Conservation (phyloP, 2,888 invertebrate species). For the Volucella zonaria region DNA sequence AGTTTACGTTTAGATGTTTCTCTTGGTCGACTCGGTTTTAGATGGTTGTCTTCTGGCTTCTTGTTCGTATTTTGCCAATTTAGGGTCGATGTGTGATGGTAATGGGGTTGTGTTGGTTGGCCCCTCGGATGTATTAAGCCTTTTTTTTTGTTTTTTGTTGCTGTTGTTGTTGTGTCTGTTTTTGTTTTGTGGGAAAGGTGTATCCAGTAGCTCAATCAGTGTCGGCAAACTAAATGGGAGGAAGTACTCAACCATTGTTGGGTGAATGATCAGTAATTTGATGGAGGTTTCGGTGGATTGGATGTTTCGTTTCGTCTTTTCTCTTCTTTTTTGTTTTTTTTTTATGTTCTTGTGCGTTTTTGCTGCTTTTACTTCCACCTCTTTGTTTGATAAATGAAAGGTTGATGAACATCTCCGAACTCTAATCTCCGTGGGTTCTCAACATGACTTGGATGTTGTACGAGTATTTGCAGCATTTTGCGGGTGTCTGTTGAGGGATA, state of each 20-base stretch:
- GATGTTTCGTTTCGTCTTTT: neutral
- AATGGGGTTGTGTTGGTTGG: constrained; percentile 65
- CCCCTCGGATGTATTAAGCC: constrained; percentile 31
- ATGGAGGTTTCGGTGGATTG: constrained; percentile 54
- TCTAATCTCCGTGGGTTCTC: constrained; percentile 26
- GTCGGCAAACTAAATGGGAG: constrained; percentile 74
- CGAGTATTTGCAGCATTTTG: neutral
- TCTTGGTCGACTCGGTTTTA: constrained; percentile 37
- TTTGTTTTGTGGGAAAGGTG: constrained; percentile 64
- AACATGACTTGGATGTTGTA: constrained; percentile 14
- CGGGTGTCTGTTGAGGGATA: constrained; percentile 1
- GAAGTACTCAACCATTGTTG: constrained; percentile 69
- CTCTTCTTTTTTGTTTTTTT: constrained; percentile 30
- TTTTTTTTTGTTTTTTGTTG: constrained; percentile 27
- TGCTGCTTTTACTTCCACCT: neutral
- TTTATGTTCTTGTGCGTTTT: constrained; percentile 1
- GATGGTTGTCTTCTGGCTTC: constrained; percentile 18
- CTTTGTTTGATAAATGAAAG: constrained; percentile 58
- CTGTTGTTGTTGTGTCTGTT: constrained; percentile 14
- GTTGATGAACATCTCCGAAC: constrained; percentile 62
- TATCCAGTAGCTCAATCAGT: constrained; percentile 74
- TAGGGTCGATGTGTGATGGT: constrained; percentile 59
- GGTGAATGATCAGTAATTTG: constrained; percentile 68
- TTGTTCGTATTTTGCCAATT: constrained; percentile 56
- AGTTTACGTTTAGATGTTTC: constrained; percentile 72